Evolutionary conservation across 2,113 vertebrate species (phyloP), one percentile per base, ranked within the genome.

Genomic region (Triplophysa dalaica): DNA sequence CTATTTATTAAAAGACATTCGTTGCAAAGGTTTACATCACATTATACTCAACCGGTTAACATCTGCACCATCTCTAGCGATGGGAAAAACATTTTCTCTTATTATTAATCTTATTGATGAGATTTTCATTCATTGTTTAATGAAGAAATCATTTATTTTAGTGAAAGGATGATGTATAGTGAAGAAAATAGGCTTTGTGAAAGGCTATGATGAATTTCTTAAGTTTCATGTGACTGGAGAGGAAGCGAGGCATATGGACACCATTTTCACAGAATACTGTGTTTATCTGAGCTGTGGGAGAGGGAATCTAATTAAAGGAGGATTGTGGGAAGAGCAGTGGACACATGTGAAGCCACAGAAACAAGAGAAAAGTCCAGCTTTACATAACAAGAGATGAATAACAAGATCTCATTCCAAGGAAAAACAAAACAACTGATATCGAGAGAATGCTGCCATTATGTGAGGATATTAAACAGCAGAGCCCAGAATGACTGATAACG

Each of bases 271-370:
- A 68, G 70, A 73, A 60, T n/a, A 62, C 14, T 66, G 62, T 62
- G 38, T 77, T 83, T 43, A 63, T 72, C 29, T 33, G 56, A 79
- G 65, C 43, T 45, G 64, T 48, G 38, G 41, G 33, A 50, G 19
- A 54, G 65, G 38, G 43, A 67, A 80, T 80, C 73, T 56, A 77
- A 77, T 77, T 77, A 81, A 56, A 73, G 50, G 5, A 65, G 33
- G 64, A 75, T 62, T 56, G 62, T 24, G 61, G 52, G 75, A 45
- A 58, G 29, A 61, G 26, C 45, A 2, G 12, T 62, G 24, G n/a
- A 63, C 72, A 62, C 41, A 56, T 7, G 56, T 50, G 11, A 50
- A 77, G 45, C 76, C 56, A 75, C 67, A 45, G 8, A 26, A 65
- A 38, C 33, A 38, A 38, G 33, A 38, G 33, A 38, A 7, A 38